A percentile compares a stretch with the other conserved stretches of the same genome.
phyloP scores from a whole-genome alignment of 92 coral and sea anemone genomes.

The Zoanthus solanderi region DNA sequence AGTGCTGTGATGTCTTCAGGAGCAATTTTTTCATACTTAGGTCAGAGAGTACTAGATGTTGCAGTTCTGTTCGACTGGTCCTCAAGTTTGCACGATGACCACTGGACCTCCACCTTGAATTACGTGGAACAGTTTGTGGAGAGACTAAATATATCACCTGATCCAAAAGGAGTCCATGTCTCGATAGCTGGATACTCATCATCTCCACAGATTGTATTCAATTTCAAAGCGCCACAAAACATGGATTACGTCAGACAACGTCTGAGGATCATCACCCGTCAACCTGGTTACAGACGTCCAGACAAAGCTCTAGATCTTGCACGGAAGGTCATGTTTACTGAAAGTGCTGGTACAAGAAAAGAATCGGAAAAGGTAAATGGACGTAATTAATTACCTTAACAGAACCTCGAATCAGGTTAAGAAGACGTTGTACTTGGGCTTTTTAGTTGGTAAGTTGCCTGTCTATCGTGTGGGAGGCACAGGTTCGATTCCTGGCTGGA shows the following conservation, averaged over 20 bases:
- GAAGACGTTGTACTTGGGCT: no score
- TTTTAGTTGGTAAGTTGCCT: no score
- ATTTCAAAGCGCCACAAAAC: conserved; percentile 17
- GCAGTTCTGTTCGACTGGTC: conserved; percentile 29
- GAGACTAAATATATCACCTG: conserved; percentile 23
- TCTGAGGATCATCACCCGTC: conserved; percentile 4
- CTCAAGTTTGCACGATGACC: conserved; percentile 4
- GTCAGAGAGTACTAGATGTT: not conserved
- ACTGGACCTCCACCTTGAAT: conserved; percentile 22
- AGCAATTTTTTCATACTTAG: no score
- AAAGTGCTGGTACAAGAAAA: conserved; percentile 4
- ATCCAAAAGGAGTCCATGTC: conserved; percentile 24
- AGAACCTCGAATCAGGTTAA: no score
- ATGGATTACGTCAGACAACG: conserved; percentile 10
- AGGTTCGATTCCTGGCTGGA: no score
- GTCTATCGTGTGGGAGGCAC: no score
- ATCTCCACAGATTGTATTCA: conserved; percentile 11
- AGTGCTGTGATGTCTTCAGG: no score
- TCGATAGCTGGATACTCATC: conserved; percentile 22
- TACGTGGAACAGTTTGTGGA: conserved; percentile 22
- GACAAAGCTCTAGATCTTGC: conserved; percentile 22
- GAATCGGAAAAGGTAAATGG: not conserved
- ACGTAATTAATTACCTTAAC: no score
- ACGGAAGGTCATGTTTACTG: not conserved
- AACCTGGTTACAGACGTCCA: conserved; percentile 28